phyloP scores from a whole-genome alignment of 2,797 vertebrate genomes.

The Chaenodraco wilsoni region DNA sequence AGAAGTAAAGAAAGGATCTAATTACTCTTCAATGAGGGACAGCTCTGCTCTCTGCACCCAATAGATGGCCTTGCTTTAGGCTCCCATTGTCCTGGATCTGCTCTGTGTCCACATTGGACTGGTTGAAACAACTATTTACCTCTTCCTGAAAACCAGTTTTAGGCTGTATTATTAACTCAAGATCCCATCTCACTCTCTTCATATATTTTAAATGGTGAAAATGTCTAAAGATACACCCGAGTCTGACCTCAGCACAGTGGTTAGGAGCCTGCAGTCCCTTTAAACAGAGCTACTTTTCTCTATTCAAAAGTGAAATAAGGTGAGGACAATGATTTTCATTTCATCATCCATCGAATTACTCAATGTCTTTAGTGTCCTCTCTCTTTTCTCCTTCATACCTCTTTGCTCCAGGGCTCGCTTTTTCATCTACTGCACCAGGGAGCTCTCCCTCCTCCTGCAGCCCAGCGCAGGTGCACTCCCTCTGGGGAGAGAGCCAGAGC shows the following conservation, averaged over 20 bases:
- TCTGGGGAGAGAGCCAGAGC: constrained; percentile 64
- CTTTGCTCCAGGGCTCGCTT: constrained; percentile 22
- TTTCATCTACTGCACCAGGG: constrained; percentile 30
- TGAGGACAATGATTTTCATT: background rate
- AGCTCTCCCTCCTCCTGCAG: constrained; percentile 38
- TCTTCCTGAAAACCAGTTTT: constrained; percentile 23
- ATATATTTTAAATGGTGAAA: constrained; percentile 17
- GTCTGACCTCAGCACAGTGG: constrained; percentile 3
- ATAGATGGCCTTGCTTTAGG: constrained; percentile 44
- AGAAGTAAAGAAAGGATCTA: constrained; percentile 73
- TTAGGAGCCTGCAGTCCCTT: background rate
- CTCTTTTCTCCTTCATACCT: constrained; percentile 13
- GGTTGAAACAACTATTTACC: constrained; percentile 29
- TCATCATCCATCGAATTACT: constrained; percentile 9
- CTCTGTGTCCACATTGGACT: constrained; percentile 28
- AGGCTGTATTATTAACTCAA: constrained; percentile 14
- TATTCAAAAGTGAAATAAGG: background rate
- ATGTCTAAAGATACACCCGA: constrained; percentile 14
- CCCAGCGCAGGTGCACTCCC: constrained; percentile 76
- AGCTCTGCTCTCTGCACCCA: constrained; percentile 67
- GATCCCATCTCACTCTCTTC: background rate
- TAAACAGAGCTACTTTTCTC: constrained; percentile 5
- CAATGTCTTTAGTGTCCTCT: constrained; percentile 15
- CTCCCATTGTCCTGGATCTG: constrained; percentile 60
- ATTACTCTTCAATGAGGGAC: constrained; percentile 74